Conservation (phyloP, 2,113 vertebrate genomes). For the Sturnira hondurensis region DNA sequence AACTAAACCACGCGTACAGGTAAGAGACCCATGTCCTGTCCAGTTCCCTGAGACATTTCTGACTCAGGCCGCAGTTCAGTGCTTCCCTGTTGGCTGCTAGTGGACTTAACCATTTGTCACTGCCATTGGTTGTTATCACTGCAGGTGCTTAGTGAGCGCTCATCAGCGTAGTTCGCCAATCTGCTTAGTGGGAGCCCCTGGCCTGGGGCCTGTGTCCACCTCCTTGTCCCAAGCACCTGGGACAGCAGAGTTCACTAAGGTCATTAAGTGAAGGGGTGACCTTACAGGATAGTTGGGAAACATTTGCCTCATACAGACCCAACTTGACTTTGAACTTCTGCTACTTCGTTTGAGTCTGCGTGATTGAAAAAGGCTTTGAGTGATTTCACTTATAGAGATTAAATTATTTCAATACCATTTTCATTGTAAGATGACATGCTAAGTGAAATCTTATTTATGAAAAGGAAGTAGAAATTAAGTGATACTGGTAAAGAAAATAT, state of each 20-base stretch:
- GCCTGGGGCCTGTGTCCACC: background rate
- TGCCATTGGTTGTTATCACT: background rate
- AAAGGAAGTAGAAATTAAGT: background rate
- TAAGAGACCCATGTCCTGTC: conserved; percentile 41
- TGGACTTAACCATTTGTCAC: background rate
- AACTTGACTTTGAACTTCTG: background rate
- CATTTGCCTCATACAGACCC: background rate
- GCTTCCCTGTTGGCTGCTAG: background rate
- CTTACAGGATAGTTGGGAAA: background rate
- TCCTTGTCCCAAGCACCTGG: background rate
- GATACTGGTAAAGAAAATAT: background rate
- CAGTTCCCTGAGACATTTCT: background rate
- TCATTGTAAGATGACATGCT: background rate
- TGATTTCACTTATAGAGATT: background rate
- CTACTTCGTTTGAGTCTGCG: background rate
- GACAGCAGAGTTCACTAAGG: background rate
- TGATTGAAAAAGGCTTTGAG: background rate
- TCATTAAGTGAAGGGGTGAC: background rate
- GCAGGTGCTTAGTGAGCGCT: background rate
- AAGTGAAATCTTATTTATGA: background rate
- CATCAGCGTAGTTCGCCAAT: background rate
- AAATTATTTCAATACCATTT: background rate
- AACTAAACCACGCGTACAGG: conserved; percentile 71
- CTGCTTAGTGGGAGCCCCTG: background rate
- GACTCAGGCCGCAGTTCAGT: background rate